These are phyloP conservation scores for Pseudoips prasinana DNA, from an alignment of 2,888 invertebrate species.

Conservation along the genomic window DNA sequence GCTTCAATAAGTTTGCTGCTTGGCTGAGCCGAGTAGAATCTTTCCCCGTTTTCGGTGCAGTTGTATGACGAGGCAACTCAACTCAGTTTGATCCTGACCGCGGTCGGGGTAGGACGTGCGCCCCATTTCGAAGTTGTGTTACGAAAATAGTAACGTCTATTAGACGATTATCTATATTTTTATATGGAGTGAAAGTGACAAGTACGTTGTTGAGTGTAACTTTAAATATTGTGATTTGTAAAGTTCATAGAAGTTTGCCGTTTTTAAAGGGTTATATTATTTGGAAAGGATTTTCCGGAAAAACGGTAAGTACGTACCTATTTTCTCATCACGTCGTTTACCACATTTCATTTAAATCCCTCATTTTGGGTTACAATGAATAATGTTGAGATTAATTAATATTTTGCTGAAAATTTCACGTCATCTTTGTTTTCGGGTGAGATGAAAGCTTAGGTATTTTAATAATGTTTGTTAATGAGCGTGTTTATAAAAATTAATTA, in stretches of 20 bases:
- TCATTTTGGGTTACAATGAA: too few species aligned
- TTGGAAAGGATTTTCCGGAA: conserved; percentile 35
- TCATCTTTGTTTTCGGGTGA: too few species aligned
- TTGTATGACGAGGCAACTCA: conserved; percentile 26
- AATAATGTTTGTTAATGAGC: too few species aligned
- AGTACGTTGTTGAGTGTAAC: conserved; percentile 34
- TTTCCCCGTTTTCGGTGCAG: conserved; percentile 45
- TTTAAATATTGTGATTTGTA: conserved; percentile 22
- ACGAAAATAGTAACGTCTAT: conserved; percentile 62
- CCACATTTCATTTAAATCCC: too few species aligned
- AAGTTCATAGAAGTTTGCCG: conserved; percentile 9
- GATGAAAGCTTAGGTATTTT: too few species aligned
- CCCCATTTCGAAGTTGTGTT: conserved; percentile 35
- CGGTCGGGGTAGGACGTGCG: conserved; percentile 44
- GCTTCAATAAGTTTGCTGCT: conserved; percentile 57
- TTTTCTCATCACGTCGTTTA: too few species aligned
- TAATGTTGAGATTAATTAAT: too few species aligned
- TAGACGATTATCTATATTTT: conserved; percentile 28
- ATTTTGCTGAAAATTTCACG: too few species aligned
- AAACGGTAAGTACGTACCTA: conserved; percentile 26
- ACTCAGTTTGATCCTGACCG: conserved; percentile 51
- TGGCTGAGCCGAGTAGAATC: conserved; percentile 52
- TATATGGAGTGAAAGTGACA: conserved; percentile 34
- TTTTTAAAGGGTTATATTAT: conserved; percentile 10
- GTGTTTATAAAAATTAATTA: too few species aligned